These are phyloP conservation scores for Ostrea edulis DNA, from an alignment of 1,140 invertebrate genomes.

Conservation along the genomic window DNA sequence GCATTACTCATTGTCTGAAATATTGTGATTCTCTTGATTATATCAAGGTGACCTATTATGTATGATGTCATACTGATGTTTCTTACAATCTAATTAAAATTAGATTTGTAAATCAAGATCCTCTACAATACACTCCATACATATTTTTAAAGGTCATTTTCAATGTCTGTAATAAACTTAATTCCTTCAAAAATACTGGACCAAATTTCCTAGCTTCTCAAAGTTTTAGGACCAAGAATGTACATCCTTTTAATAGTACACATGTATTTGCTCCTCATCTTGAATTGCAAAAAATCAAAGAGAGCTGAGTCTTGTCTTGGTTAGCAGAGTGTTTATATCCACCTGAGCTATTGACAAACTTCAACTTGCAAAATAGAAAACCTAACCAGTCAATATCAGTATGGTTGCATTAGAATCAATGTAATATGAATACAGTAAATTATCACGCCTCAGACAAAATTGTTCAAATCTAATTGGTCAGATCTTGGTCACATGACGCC, in stretches of 20 bases:
- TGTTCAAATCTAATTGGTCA: too few relatives aligned
- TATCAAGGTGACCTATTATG: too few relatives aligned
- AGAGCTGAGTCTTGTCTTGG: background rate
- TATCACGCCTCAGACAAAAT: too few relatives aligned
- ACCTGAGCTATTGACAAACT: background rate
- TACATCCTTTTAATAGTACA: background rate
- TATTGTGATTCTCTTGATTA: background rate
- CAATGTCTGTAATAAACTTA: background rate
- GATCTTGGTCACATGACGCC: too few relatives aligned
- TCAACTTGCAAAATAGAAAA: too few relatives aligned
- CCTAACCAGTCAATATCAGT: too few relatives aligned
- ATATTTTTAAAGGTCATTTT: too few relatives aligned
- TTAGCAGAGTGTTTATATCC: background rate
- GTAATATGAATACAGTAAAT: too few relatives aligned
- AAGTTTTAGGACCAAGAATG: background rate
- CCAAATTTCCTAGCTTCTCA: background rate
- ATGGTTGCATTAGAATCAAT: too few relatives aligned
- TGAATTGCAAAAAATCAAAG: background rate
- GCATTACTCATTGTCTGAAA: conserved; percentile 73
- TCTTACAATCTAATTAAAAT: background rate
- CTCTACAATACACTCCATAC: background rate
- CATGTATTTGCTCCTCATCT: background rate
- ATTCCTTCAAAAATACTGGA: background rate
- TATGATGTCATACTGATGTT: too few relatives aligned
- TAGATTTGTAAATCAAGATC: background rate